These are phyloP conservation scores for Xanthia icteritia DNA, from an alignment of 2,888 invertebrate species.

Conservation along the genomic window DNA sequence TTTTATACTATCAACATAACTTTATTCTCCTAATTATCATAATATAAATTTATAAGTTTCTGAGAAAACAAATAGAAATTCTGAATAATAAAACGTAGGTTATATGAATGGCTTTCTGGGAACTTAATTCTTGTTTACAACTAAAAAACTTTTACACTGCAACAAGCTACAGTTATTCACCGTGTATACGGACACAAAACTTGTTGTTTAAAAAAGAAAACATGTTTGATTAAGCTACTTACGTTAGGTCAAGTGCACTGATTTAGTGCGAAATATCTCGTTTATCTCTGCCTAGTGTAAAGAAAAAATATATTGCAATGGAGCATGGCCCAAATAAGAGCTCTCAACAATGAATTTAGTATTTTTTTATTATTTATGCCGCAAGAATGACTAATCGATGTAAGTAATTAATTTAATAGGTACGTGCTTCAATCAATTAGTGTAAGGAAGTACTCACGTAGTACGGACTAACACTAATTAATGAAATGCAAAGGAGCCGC, in stretches of 20 bases:
- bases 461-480: slow-evolving; percentile 6
- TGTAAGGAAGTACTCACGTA: slow-evolving; percentile 13
- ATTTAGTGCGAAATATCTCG: background rate
- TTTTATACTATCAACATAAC: background rate
- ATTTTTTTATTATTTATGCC: background rate
- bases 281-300: background rate
- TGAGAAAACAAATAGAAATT: slow-evolving; percentile 31
- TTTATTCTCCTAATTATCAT: slow-evolving; percentile 11
- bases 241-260: background rate
- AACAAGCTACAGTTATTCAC: slow-evolving; percentile 53
- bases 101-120: slow-evolving; percentile 27
- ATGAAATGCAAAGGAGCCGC: slow-evolving; percentile 30
- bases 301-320: background rate
- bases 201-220: background rate
- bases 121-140: slow-evolving; percentile 43
- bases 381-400: background rate
- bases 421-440: slow-evolving; percentile 24
- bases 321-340: background rate
- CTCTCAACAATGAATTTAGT: background rate
- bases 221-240: slow-evolving; percentile 3
- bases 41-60: slow-evolving; percentile 2
- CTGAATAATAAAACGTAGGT: slow-evolving; percentile 30
- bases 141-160: slow-evolving; percentile 24
- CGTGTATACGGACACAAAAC: slow-evolving; percentile 33
- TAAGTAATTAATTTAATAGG: background rate